Conservation (phyloP, 1,140 invertebrate species). For the Drosophila kohkoa region DNA sequence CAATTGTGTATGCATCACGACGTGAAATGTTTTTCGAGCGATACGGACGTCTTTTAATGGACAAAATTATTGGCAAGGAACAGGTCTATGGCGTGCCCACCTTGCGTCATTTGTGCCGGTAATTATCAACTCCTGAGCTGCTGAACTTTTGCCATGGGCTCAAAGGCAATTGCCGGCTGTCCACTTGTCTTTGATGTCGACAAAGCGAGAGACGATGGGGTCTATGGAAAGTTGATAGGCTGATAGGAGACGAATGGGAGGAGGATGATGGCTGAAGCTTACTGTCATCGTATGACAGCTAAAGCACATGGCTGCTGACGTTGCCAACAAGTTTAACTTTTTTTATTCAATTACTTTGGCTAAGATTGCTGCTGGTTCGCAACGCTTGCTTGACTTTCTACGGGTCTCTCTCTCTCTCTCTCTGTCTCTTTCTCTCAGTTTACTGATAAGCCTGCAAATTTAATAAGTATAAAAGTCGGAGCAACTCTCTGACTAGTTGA, state of each 20-base stretch:
- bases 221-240: neutral
- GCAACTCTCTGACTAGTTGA: slow-evolving; percentile 23
- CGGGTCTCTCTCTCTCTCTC: slow-evolving; percentile 27
- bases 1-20: slow-evolving; percentile 81
- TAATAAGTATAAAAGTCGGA: slow-evolving; percentile 66
- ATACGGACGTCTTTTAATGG: slow-evolving; percentile 87
- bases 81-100: slow-evolving; percentile 84
- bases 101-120: slow-evolving; percentile 87
- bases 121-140: slow-evolving; percentile 57
- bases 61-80: slow-evolving; percentile 86
- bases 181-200: slow-evolving; percentile 42
- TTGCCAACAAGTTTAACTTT: slow-evolving; percentile 63
- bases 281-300: slow-evolving; percentile 33
- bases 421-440: slow-evolving; percentile 24
- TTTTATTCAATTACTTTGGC: slow-evolving; percentile 81
- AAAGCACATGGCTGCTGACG: slow-evolving; percentile 59
- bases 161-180: slow-evolving; percentile 14
- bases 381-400: slow-evolving; percentile 68
- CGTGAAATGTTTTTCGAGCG: slow-evolving; percentile 87
- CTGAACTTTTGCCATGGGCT: slow-evolving; percentile 27
- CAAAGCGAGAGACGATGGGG: neutral
- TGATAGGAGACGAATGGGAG: neutral
- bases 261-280: slow-evolving; percentile 16
- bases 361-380: slow-evolving; percentile 51
- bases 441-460: slow-evolving; percentile 72